A percentile compares a stretch with the other conserved stretches of the same genome.
phyloP scores from a whole-genome alignment of 92 coral and sea anemone species.

The Siderastrea siderea region DNA sequence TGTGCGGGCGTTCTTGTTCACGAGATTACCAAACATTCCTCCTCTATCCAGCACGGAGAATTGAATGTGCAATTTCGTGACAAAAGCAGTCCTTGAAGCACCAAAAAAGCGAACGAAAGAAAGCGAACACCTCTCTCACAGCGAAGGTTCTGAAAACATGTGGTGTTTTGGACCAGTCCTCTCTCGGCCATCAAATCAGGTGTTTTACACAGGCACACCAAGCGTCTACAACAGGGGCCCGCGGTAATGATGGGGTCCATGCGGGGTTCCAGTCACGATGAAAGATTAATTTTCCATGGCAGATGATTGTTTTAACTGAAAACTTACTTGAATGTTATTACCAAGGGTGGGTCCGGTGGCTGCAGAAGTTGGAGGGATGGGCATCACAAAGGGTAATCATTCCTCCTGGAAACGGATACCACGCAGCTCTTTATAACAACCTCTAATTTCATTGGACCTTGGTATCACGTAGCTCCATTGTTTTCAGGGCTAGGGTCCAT shows the following conservation, averaged over 20 bases:
- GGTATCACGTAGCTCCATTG: no score
- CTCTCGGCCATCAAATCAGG: slow-evolving; percentile 10
- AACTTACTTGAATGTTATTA: no score
- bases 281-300: no score
- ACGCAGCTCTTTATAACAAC: no score
- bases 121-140: background rate
- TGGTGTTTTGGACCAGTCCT: background rate
- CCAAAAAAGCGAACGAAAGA: background rate
- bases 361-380: no score
- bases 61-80: slow-evolving; percentile 86
- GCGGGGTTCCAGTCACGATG: no score
- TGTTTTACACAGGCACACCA: slow-evolving; percentile 1
- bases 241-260: background rate
- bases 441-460: no score
- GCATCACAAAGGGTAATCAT: no score
- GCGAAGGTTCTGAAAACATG: background rate
- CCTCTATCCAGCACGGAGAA: slow-evolving; percentile 69
- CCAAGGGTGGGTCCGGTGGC: no score
- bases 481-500: no score
- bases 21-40: slow-evolving; percentile 89
- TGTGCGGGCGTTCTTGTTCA: slow-evolving; percentile 89
- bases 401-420: no score
- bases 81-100: slow-evolving; percentile 41
- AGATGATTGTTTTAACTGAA: no score
- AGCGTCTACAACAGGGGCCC: background rate